A percentile compares a stretch with the other conserved stretches of the same genome.
These are phyloP conservation scores for Calonectris borealis DNA, from an alignment of 2,113 vertebrate genomes.

Conservation along the genomic window DNA sequence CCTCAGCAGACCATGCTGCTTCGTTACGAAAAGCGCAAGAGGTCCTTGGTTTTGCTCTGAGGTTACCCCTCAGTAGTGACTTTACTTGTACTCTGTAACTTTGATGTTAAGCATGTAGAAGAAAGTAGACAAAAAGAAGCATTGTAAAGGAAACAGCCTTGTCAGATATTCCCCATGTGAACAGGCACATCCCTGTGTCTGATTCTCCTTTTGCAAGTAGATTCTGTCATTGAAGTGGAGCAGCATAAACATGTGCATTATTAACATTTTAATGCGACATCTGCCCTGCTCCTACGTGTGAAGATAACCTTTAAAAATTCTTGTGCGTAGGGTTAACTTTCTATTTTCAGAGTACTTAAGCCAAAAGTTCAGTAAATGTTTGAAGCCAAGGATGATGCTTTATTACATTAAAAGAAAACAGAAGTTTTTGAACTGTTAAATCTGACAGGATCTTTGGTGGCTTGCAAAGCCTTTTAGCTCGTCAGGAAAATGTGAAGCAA, in stretches of 20 bases:
- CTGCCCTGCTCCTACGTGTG: background rate
- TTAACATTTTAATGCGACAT: background rate
- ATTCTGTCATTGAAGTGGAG: background rate
- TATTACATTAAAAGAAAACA: background rate
- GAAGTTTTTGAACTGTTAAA: background rate
- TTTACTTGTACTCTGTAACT: background rate
- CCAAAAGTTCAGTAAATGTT: background rate
- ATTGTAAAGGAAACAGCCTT: background rate
- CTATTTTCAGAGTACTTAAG: background rate
- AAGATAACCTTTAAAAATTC: background rate
- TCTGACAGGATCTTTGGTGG: background rate
- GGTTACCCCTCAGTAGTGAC: background rate
- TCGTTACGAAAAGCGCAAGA: accelerated
- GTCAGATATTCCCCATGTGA: background rate
- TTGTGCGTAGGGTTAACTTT: background rate
- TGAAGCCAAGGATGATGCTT: background rate
- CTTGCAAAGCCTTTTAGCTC: background rate
- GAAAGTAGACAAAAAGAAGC: background rate
- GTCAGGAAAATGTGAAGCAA: background rate
- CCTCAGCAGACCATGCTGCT: background rate
- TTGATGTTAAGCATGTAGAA: background rate
- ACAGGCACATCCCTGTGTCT: background rate
- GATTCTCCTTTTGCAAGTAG: background rate
- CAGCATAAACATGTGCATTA: background rate
- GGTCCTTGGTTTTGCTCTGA: background rate